Conservation (phyloP, 1,140 invertebrate genomes). For the Diuraphis noxia region DNA sequence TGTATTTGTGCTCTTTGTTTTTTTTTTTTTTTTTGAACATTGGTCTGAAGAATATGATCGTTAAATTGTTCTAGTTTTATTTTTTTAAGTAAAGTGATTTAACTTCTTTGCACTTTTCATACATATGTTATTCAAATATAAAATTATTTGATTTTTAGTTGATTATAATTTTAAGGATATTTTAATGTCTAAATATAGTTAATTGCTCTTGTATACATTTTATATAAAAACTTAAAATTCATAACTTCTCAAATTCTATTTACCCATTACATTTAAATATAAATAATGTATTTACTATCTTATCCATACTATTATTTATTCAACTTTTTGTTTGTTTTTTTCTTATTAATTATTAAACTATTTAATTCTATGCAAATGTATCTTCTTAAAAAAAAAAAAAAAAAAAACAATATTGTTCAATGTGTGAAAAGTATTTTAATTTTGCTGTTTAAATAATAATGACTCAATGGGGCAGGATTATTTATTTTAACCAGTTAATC, state of each 20-base stretch:
- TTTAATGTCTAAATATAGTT: neutral
- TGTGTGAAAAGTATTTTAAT: neutral
- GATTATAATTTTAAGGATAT: neutral
- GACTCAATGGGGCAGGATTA: too few relatives aligned
- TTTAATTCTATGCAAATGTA: neutral
- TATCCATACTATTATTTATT: neutral
- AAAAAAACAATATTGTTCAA: too few relatives aligned
- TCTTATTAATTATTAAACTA: neutral
- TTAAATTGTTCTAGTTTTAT: neutral
- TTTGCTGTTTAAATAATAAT: neutral
- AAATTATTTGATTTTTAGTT: constrained; percentile 2
- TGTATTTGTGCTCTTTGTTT: neutral
- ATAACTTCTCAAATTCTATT: neutral
- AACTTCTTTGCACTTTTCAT: neutral
- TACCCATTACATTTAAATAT: neutral
- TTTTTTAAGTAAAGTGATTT: neutral
- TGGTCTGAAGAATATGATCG: neutral
- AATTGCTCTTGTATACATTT: neutral
- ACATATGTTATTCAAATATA: neutral
- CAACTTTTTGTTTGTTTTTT: too few relatives aligned
- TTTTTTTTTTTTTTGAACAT: neutral
- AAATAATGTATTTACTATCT: neutral
- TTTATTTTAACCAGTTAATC: neutral
- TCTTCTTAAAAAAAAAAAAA: neutral
- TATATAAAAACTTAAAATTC: too few relatives aligned